Evolutionary conservation across 1,140 invertebrate genomes (phyloP).

Genomic region (Amyelois transitella): DNA sequence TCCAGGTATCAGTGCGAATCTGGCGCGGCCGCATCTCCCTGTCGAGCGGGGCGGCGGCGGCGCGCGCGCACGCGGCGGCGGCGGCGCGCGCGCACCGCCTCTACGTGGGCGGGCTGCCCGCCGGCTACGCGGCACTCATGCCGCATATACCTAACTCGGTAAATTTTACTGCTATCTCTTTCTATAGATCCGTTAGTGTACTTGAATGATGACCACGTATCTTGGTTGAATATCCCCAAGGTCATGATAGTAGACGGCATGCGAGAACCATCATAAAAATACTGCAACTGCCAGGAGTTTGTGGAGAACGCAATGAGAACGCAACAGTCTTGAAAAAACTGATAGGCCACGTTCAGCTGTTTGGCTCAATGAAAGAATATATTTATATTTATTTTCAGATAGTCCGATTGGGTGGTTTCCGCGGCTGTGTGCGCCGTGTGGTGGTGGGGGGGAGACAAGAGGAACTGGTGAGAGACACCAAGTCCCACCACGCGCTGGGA

Average conservation of each 20-base stretch:
- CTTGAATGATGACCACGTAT: too few species aligned
- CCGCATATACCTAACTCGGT: conserved; percentile 69
- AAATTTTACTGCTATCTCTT: conserved; percentile 9
- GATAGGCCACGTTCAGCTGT: too few species aligned
- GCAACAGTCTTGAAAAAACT: too few species aligned
- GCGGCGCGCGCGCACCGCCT: conserved; percentile 80
- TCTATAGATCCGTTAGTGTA: background rate
- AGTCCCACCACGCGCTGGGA: conserved; percentile 81
- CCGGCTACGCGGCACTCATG: conserved; percentile 63
- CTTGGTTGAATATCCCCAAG: too few species aligned
- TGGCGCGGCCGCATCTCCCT: conserved; percentile 47
- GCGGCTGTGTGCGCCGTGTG: conserved; percentile 88
- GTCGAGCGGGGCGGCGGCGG: conserved; percentile 74
- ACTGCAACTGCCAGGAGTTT: background rate
- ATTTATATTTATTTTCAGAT: conserved; percentile 49
- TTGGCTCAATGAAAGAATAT: background rate
- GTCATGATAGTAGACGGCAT: too few species aligned
- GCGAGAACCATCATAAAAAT: too few species aligned
- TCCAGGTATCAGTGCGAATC: conserved; percentile 79
- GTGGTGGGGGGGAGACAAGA: conserved; percentile 83
- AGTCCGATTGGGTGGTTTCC: conserved; percentile 83
- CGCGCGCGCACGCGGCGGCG: conserved; percentile 80
- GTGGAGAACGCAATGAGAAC: background rate
- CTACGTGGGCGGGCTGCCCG: conserved; percentile 86
- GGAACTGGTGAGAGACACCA: conserved; percentile 82